Conservation (phyloP, 2,797 vertebrate species). For the Rhadinocentrus ornatus region DNA sequence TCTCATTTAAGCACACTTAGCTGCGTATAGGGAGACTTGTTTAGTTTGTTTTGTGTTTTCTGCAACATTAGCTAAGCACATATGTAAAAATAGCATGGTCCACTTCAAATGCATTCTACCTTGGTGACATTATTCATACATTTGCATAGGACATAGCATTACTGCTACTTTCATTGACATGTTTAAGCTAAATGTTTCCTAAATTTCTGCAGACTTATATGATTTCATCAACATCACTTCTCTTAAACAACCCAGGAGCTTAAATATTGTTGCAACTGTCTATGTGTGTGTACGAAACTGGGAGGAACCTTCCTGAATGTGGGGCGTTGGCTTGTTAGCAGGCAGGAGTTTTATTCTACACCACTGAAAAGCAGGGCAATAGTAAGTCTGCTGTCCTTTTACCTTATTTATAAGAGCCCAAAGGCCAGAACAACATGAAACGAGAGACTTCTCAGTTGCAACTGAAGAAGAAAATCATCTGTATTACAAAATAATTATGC, state of each 20-base stretch:
- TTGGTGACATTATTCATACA: neutral
- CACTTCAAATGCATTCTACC: neutral
- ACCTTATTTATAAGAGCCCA: neutral
- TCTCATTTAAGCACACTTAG: neutral
- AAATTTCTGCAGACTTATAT: neutral
- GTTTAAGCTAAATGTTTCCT: neutral
- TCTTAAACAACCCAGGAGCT: neutral
- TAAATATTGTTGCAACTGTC: conserved; percentile 24
- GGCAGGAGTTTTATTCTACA: conserved; percentile 20
- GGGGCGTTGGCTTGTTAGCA: conserved; percentile 17
- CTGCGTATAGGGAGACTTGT: neutral
- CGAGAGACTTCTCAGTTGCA: conserved; percentile 13
- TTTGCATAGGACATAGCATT: neutral
- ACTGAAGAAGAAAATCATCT: neutral
- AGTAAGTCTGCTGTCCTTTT: neutral
- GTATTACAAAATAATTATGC: neutral
- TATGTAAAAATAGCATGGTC: neutral
- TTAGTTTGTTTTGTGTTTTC: neutral
- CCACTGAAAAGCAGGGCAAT: conserved; percentile 26
- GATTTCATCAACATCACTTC: neutral
- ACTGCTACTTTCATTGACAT: neutral
- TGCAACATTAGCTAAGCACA: neutral
- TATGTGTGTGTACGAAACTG: conserved; percentile 25
- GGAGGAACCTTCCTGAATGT: conserved; percentile 30
- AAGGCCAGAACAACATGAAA: conserved; percentile 7